Evolutionary conservation across 2,113 vertebrate species (phyloP).

Genomic region (Trogon melanurus): DNA sequence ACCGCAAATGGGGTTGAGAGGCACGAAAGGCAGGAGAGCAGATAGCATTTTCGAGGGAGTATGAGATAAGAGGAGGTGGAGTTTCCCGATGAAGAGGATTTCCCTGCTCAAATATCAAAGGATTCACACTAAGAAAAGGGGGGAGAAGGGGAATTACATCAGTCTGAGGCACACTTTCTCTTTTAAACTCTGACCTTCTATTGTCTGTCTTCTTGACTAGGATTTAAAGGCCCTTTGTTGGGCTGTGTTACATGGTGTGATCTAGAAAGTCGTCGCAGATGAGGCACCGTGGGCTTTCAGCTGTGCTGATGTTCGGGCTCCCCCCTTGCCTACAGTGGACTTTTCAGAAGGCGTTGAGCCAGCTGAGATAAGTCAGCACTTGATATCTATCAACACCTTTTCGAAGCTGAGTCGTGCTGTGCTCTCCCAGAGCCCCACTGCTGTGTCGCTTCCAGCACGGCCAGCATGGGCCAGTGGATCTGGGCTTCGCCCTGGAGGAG

Average conservation of each 20-base stretch:
- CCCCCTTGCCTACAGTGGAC: not conserved
- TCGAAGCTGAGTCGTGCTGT: fast-evolving
- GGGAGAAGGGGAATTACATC: conserved; percentile 63
- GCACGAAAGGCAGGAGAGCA: not conserved
- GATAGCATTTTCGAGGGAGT: conserved; percentile 41
- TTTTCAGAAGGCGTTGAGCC: not conserved
- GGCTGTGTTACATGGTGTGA: conserved; percentile 38
- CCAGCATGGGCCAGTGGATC: not conserved
- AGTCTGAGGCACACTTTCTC: conserved; percentile 56
- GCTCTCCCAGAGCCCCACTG: not conserved
- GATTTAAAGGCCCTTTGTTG: conserved; percentile 60
- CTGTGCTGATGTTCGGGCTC: not conserved
- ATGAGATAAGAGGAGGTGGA: conserved; percentile 63
- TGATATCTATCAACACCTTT: not conserved
- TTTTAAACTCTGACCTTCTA: conserved; percentile 68
- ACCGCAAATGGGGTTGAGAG: not conserved
- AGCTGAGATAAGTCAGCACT: conserved; percentile 25
- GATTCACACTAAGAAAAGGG: conserved; percentile 57
- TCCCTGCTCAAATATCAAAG: conserved; percentile 76
- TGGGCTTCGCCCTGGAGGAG: fast-evolving
- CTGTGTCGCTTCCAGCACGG: not conserved
- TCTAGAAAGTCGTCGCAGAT: not conserved
- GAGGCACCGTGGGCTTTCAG: not conserved
- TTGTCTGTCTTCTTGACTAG: conserved; percentile 59
- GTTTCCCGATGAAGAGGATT: conserved; percentile 72